These are phyloP conservation scores for Rattus norvegicus DNA, from an alignment of 2,113 vertebrate genomes.

Conservation along the genomic window GRCr8 NC_086027.1:73256001-73256500, in stretches of 20 bases:
- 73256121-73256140: not conserved
- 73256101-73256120: slow-evolving; percentile 16
- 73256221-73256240: not conserved
- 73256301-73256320: not conserved
- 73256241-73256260: not conserved
- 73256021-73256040: not conserved
- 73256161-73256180: not conserved
- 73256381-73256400: not conserved
- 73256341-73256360: not conserved
- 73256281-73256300: not conserved
- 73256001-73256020: not conserved
- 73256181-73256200: not conserved
- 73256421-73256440: not conserved
- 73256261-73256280: not conserved
- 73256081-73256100: not conserved
- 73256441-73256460: not conserved
- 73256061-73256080: not conserved
- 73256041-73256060: not conserved
- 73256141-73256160: not conserved
- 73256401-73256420: not conserved
- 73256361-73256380: not conserved
- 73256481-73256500: not conserved
- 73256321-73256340: not conserved
- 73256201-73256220: not conserved
- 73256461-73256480: not conserved